Evolutionary conservation across 2,113 vertebrate genomes (phyloP).

Genomic region (Pangasianodon gigas): DNA sequence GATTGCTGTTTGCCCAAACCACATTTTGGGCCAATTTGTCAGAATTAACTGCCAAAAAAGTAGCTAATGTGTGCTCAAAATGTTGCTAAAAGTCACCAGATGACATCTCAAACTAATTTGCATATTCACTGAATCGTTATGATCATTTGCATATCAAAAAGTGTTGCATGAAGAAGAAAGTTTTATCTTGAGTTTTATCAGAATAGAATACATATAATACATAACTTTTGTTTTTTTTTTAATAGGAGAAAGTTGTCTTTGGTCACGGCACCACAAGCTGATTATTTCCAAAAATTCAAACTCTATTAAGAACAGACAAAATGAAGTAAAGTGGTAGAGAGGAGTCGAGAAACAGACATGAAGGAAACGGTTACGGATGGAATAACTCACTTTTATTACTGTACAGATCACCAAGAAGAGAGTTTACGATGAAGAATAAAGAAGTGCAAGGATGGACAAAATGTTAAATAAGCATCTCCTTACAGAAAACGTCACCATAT

Average conservation of each 20-base stretch:
- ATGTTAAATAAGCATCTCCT: too few species aligned
- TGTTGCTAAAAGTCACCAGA: not conserved
- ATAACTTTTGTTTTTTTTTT: not conserved
- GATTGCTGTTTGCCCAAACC: not conserved
- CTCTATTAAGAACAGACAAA: not conserved
- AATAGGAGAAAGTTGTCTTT: not conserved
- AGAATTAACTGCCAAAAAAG: not conserved
- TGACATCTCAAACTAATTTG: not conserved
- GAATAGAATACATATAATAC: not conserved
- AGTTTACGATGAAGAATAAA: not conserved
- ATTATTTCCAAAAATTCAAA: not conserved
- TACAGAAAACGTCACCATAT: too few species aligned
- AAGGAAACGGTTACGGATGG: not conserved
- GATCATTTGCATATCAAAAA: constrained; percentile 14
- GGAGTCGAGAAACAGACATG: not conserved
- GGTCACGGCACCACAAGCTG: not conserved
- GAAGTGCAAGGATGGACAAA: not conserved
- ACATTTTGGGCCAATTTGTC: not conserved
- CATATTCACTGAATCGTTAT: not conserved
- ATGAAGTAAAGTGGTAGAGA: not conserved
- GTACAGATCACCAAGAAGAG: not conserved
- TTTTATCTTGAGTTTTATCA: not conserved
- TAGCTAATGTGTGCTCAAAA: too few species aligned
- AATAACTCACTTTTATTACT: not conserved
- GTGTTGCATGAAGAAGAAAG: not conserved